Conservation (phyloP, 2,113 vertebrate genomes). For the Engystomops pustulosus region DNA sequence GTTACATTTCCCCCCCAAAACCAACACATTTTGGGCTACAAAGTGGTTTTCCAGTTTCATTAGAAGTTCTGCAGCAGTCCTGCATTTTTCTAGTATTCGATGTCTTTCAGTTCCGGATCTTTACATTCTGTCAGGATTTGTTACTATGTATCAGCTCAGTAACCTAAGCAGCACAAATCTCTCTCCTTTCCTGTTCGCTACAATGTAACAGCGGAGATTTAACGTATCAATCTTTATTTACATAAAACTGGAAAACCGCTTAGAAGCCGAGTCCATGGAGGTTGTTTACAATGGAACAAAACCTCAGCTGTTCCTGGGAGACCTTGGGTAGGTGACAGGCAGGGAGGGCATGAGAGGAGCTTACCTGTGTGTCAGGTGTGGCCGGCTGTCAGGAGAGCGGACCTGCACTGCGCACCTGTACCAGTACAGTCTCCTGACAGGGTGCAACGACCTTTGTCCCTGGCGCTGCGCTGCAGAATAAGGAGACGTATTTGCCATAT, state of each 20-base stretch:
- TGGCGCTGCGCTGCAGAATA: constrained; percentile 38
- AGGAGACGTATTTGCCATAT: constrained; percentile 67
- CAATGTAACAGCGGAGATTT: background rate
- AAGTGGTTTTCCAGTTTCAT: too few species aligned
- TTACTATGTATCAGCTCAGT: background rate
- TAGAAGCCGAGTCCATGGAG: background rate
- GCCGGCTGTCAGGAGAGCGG: constrained; percentile 58
- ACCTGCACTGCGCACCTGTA: constrained; percentile 47
- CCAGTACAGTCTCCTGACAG: constrained; percentile 62
- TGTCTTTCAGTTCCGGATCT: too few species aligned
- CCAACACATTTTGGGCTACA: too few species aligned
- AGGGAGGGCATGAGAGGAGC: background rate
- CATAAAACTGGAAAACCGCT: background rate
- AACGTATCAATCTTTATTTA: background rate
- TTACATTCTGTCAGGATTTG: too few species aligned
- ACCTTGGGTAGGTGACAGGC: constrained; percentile 17
- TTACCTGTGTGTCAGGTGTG: constrained; percentile 66
- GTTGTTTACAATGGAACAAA: background rate
- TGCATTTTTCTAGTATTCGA: too few species aligned
- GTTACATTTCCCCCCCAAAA: too few species aligned
- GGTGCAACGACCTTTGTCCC: constrained; percentile 66
- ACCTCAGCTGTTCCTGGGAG: background rate
- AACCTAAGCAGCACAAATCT: background rate
- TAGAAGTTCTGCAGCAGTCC: too few species aligned
- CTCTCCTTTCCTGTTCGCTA: background rate